Evolutionary conservation across 1,140 invertebrate species (phyloP).

Genomic region (Pteromalus puparum): DNA sequence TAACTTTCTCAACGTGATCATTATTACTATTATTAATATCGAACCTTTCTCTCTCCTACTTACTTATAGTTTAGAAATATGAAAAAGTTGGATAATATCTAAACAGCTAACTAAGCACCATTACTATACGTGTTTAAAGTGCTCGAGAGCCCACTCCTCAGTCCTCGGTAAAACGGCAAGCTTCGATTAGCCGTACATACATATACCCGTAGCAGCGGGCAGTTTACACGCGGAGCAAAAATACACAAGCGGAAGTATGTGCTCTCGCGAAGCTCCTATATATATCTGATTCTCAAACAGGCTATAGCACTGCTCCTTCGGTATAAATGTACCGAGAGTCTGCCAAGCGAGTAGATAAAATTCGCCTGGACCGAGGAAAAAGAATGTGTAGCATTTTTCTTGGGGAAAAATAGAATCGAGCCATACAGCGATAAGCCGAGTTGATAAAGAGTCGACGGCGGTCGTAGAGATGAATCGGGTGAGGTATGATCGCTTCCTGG

Average conservation of each 20-base stretch:
- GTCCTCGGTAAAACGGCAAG: too few relatives aligned
- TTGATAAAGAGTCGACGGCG: not conserved
- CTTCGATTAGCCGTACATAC: not conserved
- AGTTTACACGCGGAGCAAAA: not conserved
- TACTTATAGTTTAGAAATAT: too few relatives aligned
- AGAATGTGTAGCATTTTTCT: not conserved
- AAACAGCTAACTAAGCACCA: too few relatives aligned
- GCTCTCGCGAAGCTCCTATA: not conserved
- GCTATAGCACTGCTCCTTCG: not conserved
- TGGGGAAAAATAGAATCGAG: not conserved
- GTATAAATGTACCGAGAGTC: not conserved
- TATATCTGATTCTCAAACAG: slow-evolving; percentile 15
- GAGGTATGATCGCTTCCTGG: not conserved
- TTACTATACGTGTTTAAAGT: too few relatives aligned
- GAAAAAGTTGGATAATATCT: too few relatives aligned
- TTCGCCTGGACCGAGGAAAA: not conserved
- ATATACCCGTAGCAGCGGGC: not conserved
- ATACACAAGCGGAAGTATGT: not conserved
- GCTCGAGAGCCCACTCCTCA: too few relatives aligned
- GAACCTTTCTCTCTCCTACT: too few relatives aligned
- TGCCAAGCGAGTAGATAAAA: not conserved
- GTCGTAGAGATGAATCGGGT: not conserved
- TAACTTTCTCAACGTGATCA: too few relatives aligned
- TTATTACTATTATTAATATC: too few relatives aligned
- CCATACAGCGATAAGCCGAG: not conserved